Evolutionary conservation across 2,888 invertebrate genomes (phyloP), one percentile per base, ranked within the genome.

Genomic region (Copidosoma aretas): DNA sequence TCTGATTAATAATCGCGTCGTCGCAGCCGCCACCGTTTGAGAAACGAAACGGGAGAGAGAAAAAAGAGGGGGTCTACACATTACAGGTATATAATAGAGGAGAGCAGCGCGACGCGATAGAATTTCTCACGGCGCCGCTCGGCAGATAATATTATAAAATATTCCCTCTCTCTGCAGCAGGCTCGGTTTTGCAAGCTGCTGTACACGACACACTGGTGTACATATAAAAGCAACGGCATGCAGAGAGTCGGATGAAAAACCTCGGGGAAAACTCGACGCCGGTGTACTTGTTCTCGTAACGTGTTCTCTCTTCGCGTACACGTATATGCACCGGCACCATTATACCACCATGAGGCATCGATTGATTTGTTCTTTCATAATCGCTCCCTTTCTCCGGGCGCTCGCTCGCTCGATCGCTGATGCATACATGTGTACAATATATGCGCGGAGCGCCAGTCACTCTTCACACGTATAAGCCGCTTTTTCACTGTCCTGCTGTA

Each of bases 341-440:
- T 17, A 32, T 32, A 32, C 4, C 8, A 32, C 32, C 32, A 32
- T 32, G 32, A 39, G 54, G 67, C 64, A 61, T 67, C 71, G 65
- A 71, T 68, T 71, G 71, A 71, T 71, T 71, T 63, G 68, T 68
- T 68, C 64, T 71, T 71, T 71, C 71, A 63, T 71, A 71, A 71
- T 71, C 71, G 71, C 60, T 68, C 68, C 60, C 59, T 71, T 57
- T 61, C 49, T 39, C 25, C 24, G 25, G 19, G 32, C 59, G 43
- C 10, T 19, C 19, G 53, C 53, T 49, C 24, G 53, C 4, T 46
- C 15, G 43, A 3, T n/a, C n/a, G n/a, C n/a, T n/a, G n/a, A n/a
- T n/a, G n/a, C n/a, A n/a, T n/a, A n/a, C n/a, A n/a, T n/a, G n/a
- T n/a, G n/a, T n/a, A n/a, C n/a, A n/a, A n/a, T n/a, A n/a, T n/a